Percentiles rank a stretch among this genome's conserved stretches.
Evolutionary conservation across 2,113 vertebrate genomes (phyloP).

Genomic region (Sylvia atricapilla): DNA sequence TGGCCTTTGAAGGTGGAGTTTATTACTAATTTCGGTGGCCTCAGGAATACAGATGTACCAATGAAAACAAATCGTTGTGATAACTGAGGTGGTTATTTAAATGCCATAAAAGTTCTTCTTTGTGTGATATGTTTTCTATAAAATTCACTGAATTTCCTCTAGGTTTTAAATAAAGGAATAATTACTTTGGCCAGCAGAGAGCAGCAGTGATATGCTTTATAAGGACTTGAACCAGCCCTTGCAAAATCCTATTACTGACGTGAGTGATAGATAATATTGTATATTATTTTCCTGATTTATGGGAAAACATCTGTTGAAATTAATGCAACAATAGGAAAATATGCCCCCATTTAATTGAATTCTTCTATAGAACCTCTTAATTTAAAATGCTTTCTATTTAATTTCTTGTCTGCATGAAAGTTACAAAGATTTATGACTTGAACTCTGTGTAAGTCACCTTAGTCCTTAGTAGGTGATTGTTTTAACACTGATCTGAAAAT

Average conservation of each 20-base stretch:
- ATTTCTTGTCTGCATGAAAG: neutral
- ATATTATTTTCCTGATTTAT: neutral
- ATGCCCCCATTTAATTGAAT: neutral
- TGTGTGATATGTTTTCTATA: neutral
- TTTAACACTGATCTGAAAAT: neutral
- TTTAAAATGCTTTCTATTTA: neutral
- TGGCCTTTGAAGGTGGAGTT: neutral
- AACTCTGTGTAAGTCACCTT: neutral
- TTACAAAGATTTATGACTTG: neutral
- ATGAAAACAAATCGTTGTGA: neutral
- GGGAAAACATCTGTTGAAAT: neutral
- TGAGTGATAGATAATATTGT: neutral
- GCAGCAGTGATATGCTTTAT: slow-evolving; percentile 72
- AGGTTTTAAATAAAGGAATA: slow-evolving; percentile 28
- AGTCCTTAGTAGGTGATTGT: neutral
- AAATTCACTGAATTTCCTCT: neutral
- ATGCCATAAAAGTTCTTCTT: neutral
- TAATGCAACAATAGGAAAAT: neutral
- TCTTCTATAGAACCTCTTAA: neutral
- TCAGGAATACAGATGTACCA: neutral
- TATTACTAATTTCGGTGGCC: neutral
- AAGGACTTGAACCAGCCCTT: neutral
- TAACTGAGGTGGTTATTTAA: neutral
- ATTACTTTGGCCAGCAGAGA: slow-evolving; percentile 76
- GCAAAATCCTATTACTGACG: neutral